Conservation (phyloP, 2,888 invertebrate species). For the Calliphora vomitoria region DNA sequence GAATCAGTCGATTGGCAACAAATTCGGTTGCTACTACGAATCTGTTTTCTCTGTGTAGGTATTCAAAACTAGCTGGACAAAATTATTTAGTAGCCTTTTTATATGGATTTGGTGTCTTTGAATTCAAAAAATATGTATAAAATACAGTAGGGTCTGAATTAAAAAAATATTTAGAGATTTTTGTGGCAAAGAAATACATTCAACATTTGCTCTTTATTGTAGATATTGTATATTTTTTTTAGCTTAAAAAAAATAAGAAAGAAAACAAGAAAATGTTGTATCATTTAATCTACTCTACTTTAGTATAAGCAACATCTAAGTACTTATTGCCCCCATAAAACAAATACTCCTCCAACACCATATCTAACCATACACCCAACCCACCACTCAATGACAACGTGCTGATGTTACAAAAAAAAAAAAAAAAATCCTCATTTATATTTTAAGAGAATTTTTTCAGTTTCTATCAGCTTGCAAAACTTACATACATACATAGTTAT, state of each 20-base stretch:
- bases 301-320: background rate
- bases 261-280: slow-evolving; percentile 9
- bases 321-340: background rate
- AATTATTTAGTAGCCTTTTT: too few species aligned
- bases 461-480: background rate
- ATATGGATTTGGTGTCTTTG: too few species aligned
- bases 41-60: too few species aligned
- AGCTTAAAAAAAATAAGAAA: slow-evolving; percentile 17
- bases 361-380: background rate
- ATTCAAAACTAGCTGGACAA: too few species aligned
- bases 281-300: background rate
- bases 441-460: background rate
- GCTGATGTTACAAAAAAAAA: background rate
- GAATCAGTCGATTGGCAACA: too few species aligned
- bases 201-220: background rate
- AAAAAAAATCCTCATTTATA: slow-evolving; percentile 29
- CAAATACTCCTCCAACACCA: background rate
- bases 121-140: too few species aligned
- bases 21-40: too few species aligned
- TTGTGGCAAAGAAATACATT: too few species aligned
- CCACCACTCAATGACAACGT: slow-evolving; percentile 22
- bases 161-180: too few species aligned
- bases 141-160: too few species aligned
- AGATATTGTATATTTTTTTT: background rate
- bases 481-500: slow-evolving; percentile 76